phyloP scores from a whole-genome alignment of 2,113 vertebrate genomes.

The Opisthocomus hoazin region DNA sequence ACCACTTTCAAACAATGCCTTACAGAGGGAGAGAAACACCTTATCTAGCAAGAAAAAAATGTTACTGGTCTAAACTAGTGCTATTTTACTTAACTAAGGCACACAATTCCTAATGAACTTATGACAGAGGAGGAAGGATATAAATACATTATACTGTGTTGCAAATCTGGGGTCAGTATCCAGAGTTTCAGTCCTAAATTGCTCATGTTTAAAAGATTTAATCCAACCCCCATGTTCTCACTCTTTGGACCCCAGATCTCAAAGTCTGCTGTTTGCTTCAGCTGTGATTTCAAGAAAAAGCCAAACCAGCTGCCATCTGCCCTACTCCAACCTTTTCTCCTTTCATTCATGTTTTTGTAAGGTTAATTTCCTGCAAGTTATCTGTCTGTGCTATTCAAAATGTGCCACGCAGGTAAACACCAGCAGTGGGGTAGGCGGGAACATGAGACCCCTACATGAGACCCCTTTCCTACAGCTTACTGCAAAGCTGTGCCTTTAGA shows the following conservation, averaged over 20 bases:
- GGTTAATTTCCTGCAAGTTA: not conserved
- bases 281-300: not conserved
- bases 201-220: not conserved
- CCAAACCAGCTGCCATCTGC: not conserved
- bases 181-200: not conserved
- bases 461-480: not conserved
- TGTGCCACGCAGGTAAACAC: not conserved
- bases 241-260: not conserved
- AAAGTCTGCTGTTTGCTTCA: not conserved
- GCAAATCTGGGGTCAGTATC: not conserved
- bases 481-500: not conserved
- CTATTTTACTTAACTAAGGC: not conserved
- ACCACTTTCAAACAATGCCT: not conserved
- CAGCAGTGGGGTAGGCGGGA: not conserved
- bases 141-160: not conserved
- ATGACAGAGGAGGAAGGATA: not conserved
- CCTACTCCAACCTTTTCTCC: not conserved
- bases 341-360: not conserved
- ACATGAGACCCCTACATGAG: not conserved
- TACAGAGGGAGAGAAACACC: not conserved
- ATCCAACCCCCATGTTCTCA: not conserved
- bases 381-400: not conserved
- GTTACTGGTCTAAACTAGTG: not conserved
- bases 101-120: not conserved
- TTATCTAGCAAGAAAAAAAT: not conserved